Conservation (phyloP, 2,797 vertebrate genomes). For the Onychomys leucogaster region DNA sequence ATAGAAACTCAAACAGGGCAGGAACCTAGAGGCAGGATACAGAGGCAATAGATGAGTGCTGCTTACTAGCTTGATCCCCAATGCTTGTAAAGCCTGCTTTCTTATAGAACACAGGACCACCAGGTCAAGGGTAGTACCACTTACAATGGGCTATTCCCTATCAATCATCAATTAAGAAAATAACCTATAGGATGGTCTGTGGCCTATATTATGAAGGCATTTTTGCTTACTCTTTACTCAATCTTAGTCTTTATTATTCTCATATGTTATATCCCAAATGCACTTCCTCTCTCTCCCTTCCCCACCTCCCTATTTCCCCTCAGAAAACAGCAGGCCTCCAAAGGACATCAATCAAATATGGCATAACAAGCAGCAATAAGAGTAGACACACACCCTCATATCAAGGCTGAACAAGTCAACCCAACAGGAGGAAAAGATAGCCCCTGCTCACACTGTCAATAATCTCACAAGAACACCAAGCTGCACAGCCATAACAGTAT, state of each 20-base stretch:
- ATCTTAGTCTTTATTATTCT: neutral
- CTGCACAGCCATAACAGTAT: neutral
- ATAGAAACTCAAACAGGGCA: neutral
- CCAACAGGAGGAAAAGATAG: neutral
- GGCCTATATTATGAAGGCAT: neutral
- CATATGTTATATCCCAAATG: neutral
- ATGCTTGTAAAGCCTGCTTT: neutral
- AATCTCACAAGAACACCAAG: neutral
- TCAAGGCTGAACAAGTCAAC: neutral
- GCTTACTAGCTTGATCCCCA: neutral
- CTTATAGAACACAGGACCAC: neutral
- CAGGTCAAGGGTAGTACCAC: neutral
- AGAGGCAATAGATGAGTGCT: no score
- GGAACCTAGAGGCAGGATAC: neutral
- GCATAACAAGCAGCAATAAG: neutral
- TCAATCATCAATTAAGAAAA: neutral
- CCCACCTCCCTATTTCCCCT: neutral
- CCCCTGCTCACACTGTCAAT: neutral
- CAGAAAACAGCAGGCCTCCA: neutral
- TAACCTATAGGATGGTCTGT: neutral
- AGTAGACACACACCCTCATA: neutral
- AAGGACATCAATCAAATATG: neutral
- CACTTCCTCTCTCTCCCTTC: neutral
- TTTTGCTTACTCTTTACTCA: neutral
- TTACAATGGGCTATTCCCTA: accelerated